These are phyloP conservation scores for Stylophora pistillata DNA, from an alignment of 64 coral and sea anemone genomes.

Conservation along the genomic window DNA sequence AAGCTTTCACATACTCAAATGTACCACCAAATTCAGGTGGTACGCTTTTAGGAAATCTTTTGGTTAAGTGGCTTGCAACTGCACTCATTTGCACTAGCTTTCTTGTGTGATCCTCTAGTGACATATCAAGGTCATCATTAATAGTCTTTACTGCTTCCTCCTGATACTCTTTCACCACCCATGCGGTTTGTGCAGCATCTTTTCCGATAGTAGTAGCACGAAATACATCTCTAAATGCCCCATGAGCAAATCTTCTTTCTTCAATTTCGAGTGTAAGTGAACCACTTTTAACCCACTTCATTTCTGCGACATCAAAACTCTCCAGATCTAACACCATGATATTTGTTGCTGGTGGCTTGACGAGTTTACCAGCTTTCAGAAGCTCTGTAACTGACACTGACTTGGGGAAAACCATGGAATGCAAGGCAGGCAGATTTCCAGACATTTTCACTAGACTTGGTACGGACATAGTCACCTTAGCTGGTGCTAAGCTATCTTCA, in stretches of 20 bases:
- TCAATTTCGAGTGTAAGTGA: constrained; percentile 47
- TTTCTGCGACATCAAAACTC: constrained; percentile 2
- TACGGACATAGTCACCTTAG: constrained; percentile 6
- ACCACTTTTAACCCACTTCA: too few relatives aligned
- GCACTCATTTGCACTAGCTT: too few relatives aligned
- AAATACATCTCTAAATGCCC: constrained; percentile 66
- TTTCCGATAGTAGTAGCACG: constrained; percentile 23
- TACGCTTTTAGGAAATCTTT: too few relatives aligned
- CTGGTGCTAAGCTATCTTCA: too few relatives aligned
- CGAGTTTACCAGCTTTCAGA: too few relatives aligned
- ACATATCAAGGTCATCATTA: too few relatives aligned
- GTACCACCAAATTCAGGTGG: too few relatives aligned
- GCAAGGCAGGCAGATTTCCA: constrained; percentile 12
- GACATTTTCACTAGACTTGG: constrained; percentile 21
- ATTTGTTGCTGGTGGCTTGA: too few relatives aligned
- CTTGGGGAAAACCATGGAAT: constrained; percentile 27
- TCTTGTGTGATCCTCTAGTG: too few relatives aligned
- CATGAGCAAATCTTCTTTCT: constrained; percentile 45
- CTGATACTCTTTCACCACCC: constrained; percentile 55
- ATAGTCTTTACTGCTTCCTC: constrained; percentile 20
- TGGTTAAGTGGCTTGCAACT: too few relatives aligned
- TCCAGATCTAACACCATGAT: constrained; percentile 35
- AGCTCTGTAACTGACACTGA: too few relatives aligned
- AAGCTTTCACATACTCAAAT: constrained; percentile 34
- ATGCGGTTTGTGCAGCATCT: constrained; percentile 7